Base-by-base conservation (phyloP, 1,140 invertebrate genomes). In the Lordiphosa collinella region DNA sequence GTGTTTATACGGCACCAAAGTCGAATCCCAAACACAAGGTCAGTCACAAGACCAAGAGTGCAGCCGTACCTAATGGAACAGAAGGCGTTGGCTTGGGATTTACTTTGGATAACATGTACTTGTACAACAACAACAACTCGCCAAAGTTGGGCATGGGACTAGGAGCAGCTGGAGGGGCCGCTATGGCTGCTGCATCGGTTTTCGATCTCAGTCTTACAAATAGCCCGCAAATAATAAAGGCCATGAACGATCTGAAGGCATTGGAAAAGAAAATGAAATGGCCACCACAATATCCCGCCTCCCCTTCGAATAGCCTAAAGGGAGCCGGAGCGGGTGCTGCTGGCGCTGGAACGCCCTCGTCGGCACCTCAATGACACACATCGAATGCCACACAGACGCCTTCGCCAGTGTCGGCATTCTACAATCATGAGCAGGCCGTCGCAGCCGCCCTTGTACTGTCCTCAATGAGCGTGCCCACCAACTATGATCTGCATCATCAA, bases 371-470 rank as follows among this genome's bases (percentile, higher is more conserved):
- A 87, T 87, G 85, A 87, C 82, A 76, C 43, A 55, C 54, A 62
- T 38, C 48, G 47, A 66, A 84, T 75, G 71, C 59, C 64, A 49
- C 75, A 66, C 71, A 66, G 60, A 49, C 56, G 52, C 55, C 56
- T 36, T 6, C 64, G 55, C 48, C 73, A 16, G 68, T 84, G 73
- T 78, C 82, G 72, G 75, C 82, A 51, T 86, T 86, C 32, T 86
- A 86, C 38, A 86, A 86, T 59, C 82, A 86, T 14, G 82, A 86
- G 18, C 78, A 82, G 60, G 78, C 84, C 12, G 85, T 86, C 37
- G 82, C 82, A 25, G 82, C 82, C 2, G 82, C 82, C 11, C 38
- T 86, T 10, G 82, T 86, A n/a, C 66, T 86, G 12, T 86, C 82
- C 35, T 82, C 82, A 11, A 67, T 86, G 82, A 87, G 82, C 41